A percentile compares a stretch with the other conserved stretches of the same genome.
Conservation (phyloP, 2,888 invertebrate genomes). For the Euzophera pinguis region DNA sequence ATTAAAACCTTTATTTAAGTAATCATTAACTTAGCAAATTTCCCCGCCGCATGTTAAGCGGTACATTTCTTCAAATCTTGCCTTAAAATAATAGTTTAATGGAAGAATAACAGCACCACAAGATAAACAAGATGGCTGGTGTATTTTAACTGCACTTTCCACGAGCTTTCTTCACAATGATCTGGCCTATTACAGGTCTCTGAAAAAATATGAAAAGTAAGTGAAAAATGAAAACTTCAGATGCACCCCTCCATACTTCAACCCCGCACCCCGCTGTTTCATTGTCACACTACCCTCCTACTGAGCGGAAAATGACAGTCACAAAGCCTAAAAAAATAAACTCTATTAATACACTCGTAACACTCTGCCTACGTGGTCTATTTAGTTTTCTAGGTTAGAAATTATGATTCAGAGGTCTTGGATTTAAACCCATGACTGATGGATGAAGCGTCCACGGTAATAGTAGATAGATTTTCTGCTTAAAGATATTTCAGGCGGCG, state of each 20-base stretch:
- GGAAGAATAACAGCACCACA: no score
- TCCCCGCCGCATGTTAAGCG: no score
- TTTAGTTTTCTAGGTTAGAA: neutral
- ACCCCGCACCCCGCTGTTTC: constrained; percentile 31
- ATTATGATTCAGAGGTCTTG: no score
- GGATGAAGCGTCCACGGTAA: no score
- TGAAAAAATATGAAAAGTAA: constrained; percentile 52
- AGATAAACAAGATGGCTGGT: no score
- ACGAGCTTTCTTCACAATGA: constrained; percentile 16
- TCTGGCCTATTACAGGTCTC: constrained; percentile 39
- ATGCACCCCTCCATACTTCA: constrained; percentile 35
- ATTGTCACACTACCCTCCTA: constrained; percentile 66
- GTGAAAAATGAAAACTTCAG: constrained; percentile 74
- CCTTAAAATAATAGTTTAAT: no score
- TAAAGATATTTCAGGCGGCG: no score
- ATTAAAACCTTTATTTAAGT: no score
- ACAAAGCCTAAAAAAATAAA: constrained; percentile 34
- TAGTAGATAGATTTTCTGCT: no score
- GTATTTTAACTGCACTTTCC: neutral
- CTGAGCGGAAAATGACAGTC: constrained; percentile 56
- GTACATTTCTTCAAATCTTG: no score
- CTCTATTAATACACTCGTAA: neutral
- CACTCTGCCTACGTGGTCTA: neutral
- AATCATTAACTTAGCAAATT: no score
- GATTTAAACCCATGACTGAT: no score